These are phyloP conservation scores for Darevskia nairensis DNA, from an alignment of 2,797 vertebrate genomes.

Conservation along the genomic window DNA sequence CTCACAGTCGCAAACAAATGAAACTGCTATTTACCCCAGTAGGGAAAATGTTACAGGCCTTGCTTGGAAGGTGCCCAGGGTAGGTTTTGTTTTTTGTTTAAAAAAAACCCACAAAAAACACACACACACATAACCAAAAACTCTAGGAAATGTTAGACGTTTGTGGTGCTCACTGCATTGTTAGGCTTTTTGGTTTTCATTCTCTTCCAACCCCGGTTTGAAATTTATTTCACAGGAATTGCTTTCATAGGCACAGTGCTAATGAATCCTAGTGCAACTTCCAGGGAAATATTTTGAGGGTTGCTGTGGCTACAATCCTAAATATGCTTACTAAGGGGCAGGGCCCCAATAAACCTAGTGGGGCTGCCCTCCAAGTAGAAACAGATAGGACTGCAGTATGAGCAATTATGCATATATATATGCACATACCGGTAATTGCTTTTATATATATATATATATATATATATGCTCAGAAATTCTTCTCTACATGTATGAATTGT, in stretches of 20 bases:
- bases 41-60: neutral
- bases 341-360: neutral
- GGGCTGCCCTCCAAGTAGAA: neutral
- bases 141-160: neutral
- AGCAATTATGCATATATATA: neutral
- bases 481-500: accelerated
- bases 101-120: no score
- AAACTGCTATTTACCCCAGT: neutral
- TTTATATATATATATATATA: neutral
- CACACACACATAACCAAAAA: no score
- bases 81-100: no score
- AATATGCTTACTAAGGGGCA: neutral
- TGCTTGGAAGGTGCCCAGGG: neutral
- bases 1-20: neutral
- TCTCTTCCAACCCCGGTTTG: neutral
- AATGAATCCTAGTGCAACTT: neutral
- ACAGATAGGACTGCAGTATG: neutral
- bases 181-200: neutral
- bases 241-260: neutral
- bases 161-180: neutral
- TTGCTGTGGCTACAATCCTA: neutral
- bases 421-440: no score
- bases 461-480: neutral
- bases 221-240: neutral
- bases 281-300: accelerated